These are phyloP conservation scores for Rhinoraja longicauda DNA, from an alignment of 2,797 vertebrate species.

Conservation along the genomic window DNA sequence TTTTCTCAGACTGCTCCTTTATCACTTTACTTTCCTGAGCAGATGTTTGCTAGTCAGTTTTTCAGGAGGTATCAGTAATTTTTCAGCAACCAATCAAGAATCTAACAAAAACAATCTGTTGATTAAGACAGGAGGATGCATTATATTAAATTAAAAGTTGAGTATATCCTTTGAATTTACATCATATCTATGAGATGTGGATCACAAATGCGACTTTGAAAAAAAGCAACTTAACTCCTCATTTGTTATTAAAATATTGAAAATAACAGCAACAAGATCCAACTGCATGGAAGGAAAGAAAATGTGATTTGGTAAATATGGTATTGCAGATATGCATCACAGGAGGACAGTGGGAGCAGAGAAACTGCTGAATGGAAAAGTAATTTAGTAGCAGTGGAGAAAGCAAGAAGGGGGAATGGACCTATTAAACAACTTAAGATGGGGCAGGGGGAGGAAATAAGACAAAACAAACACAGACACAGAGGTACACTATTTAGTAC, in stretches of 20 bases:
- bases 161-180: background rate
- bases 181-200: background rate
- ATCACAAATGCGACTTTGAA: background rate
- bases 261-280: background rate
- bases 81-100: background rate
- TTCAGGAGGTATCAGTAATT: background rate
- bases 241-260: background rate
- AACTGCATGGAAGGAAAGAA: too few relatives aligned
- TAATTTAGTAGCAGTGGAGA: background rate
- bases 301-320: background rate
- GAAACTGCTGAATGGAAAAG: background rate
- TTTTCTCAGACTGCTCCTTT: background rate
- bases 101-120: background rate
- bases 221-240: background rate
- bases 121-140: background rate
- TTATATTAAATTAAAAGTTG: background rate
- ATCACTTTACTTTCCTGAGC: background rate
- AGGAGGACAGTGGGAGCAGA: background rate
- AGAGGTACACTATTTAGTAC: background rate
- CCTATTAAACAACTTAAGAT: background rate
- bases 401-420: too few relatives aligned
- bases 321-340: background rate
- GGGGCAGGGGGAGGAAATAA: background rate
- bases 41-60: background rate
- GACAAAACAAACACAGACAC: background rate